phyloP scores from a whole-genome alignment of 2,888 invertebrate species.

The Ecdyonurus torrentis region DNA sequence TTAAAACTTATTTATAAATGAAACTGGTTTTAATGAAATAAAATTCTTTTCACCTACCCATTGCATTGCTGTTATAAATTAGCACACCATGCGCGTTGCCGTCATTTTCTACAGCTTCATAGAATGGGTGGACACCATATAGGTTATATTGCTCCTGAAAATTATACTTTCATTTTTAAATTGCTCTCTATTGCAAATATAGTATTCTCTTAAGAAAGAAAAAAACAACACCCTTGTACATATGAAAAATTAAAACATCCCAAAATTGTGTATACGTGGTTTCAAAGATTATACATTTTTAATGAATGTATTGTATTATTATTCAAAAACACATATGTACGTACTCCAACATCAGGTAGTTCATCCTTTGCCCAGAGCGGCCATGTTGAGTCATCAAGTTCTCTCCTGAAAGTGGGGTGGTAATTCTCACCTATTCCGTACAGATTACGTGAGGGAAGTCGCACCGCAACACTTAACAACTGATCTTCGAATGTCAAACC shows the following conservation, averaged over 20 bases:
- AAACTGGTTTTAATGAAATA: no score
- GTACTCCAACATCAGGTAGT: not conserved
- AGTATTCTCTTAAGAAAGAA: not conserved
- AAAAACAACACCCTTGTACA: not conserved
- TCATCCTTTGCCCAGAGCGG: not conserved
- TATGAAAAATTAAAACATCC: not conserved
- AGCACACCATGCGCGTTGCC: constrained; percentile 8
- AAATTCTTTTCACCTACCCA: constrained; percentile 1
- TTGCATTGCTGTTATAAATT: constrained; percentile 4
- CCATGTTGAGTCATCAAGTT: constrained; percentile 1
- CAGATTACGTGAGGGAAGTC: constrained; percentile 1
- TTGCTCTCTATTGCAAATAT: not conserved
- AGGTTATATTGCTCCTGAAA: not conserved
- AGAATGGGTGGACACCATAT: constrained; percentile 5
- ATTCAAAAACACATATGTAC: not conserved
- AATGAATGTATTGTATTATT: no score
- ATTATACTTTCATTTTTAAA: not conserved
- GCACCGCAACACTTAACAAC: not conserved
- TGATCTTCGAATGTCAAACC: constrained; percentile 3
- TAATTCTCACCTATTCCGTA: constrained; percentile 3
- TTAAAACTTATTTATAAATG: no score
- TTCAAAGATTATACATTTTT: not conserved
- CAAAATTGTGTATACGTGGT: not conserved
- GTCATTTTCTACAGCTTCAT: constrained; percentile 2
- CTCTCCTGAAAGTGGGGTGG: not conserved